Percentiles rank a stretch among this genome's conserved stretches.
These are phyloP conservation scores for Oscheius onirici DNA, from an alignment of 2,888 invertebrate species.

Conservation along the genomic window DNA sequence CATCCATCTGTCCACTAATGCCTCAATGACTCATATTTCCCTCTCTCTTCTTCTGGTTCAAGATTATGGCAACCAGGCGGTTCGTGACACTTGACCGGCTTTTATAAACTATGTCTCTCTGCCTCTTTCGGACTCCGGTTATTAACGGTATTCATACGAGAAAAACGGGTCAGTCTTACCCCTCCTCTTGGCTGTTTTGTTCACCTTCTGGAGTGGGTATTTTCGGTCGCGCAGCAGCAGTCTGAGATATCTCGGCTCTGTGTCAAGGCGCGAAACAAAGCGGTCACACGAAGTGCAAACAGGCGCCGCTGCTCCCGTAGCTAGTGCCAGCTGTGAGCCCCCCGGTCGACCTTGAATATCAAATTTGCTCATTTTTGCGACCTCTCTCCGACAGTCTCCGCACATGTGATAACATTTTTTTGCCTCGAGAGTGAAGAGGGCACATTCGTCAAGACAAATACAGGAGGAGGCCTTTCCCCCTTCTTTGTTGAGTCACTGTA, in stretches of 20 bases:
- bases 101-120: background rate
- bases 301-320: conserved; percentile 31
- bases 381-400: too few relatives aligned
- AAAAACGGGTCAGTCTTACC: background rate
- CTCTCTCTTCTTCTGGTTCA: background rate
- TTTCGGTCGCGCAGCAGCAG: conserved; percentile 22
- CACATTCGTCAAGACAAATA: conserved; percentile 17
- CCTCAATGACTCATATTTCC: background rate
- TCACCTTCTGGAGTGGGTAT: conserved; percentile 25
- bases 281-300: conserved; percentile 38
- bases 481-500: conserved; percentile 8
- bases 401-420: background rate
- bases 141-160: background rate
- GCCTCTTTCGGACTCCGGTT: background rate
- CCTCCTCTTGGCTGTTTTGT: conserved; percentile 17
- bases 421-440: background rate
- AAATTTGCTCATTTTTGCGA: background rate
- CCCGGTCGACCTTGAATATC: conserved; percentile 16
- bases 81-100: too few relatives aligned
- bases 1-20: conserved; percentile 17
- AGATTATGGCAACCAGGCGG: background rate
- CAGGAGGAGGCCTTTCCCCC: background rate
- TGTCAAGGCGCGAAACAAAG: conserved; percentile 35
- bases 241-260: conserved; percentile 26
- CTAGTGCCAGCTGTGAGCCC: conserved; percentile 26